Evolutionary conservation across 1,140 invertebrate species (phyloP).

Genomic region (Drosophila kepulauana): DNA sequence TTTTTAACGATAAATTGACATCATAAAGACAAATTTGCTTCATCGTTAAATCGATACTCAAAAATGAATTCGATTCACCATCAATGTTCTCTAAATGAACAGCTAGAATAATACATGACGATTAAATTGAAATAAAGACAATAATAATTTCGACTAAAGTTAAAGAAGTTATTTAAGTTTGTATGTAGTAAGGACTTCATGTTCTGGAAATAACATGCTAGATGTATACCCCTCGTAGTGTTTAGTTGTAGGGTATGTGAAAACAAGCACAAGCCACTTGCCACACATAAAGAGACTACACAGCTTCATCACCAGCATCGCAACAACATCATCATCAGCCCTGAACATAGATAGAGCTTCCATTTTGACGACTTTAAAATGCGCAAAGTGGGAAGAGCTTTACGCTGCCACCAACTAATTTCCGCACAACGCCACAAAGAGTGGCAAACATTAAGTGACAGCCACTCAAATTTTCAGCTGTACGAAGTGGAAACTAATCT

Average conservation of each 20-base stretch:
- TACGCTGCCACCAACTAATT: slow-evolving; percentile 36
- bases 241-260: slow-evolving; percentile 15
- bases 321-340: background rate
- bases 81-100: no score
- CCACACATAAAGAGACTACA: slow-evolving; percentile 50
- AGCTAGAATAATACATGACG: no score
- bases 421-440: slow-evolving; percentile 14
- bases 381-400: slow-evolving; percentile 35
- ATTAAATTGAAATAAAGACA: no score
- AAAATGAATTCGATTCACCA: no score
- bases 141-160: no score
- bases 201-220: background rate
- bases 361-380: slow-evolving; percentile 44
- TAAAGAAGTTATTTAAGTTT: no score
- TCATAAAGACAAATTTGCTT: no score
- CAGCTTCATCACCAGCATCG: slow-evolving; percentile 33
- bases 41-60: no score
- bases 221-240: background rate
- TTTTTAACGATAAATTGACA: no score
- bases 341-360: background rate
- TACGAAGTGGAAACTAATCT: slow-evolving; percentile 47
- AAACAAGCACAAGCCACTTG: slow-evolving; percentile 34
- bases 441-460: slow-evolving; percentile 43
- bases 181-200: no score
- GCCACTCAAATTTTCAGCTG: slow-evolving; percentile 51